Base-by-base conservation (phyloP, 1,140 invertebrate species). In the Bombus breviceps region DNA sequence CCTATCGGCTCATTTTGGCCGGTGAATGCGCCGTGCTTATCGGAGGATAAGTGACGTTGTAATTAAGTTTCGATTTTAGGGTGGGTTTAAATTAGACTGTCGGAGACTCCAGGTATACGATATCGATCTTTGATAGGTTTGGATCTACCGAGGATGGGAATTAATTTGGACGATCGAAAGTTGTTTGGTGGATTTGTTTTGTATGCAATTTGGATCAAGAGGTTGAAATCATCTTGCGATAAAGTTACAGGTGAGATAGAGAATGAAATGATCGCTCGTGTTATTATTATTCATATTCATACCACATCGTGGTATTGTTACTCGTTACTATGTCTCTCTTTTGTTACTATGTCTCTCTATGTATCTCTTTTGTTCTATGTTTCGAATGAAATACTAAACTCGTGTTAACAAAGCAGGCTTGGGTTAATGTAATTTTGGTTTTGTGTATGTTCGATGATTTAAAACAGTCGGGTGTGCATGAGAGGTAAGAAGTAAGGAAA, bases 11-110 rank as follows among this genome's bases (percentile, higher is more conserved):
- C 25, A 43, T 76, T 76, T 57, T 37, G 34, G 32, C 13, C 34
- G 47, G 34, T 57, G 74, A 57, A 73, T 32, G 15, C 18, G 39
- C 41, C 15, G 1, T 47, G n/a, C 47, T 53, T 75, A 57, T 75
- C 47, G 13, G 6, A 53, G 43, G 47, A 75, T 75, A 75, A 75
- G 47, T 57, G 74, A 57, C 34, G 13, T 37, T 57, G n/a, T 76
- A 76, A 76, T 57, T 76, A 76, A 57, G 47, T 76, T 37, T 37
- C 34, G 47, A 59, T 53, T 53, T 53, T 53, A 22, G 47, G 47
- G 18, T 53, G 39, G 32, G 4, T 10, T 25, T 4, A 25, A 3
- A 41, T 43, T 28, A 71, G 28, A 8, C 25, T 8, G 4, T 41
- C 12, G 4, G 37, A 15, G 25, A 13, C 13, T 71, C 12, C 34